Evolutionary conservation across 2,888 invertebrate genomes (phyloP).

Genomic region (Minunthozetes semirufus): DNA sequence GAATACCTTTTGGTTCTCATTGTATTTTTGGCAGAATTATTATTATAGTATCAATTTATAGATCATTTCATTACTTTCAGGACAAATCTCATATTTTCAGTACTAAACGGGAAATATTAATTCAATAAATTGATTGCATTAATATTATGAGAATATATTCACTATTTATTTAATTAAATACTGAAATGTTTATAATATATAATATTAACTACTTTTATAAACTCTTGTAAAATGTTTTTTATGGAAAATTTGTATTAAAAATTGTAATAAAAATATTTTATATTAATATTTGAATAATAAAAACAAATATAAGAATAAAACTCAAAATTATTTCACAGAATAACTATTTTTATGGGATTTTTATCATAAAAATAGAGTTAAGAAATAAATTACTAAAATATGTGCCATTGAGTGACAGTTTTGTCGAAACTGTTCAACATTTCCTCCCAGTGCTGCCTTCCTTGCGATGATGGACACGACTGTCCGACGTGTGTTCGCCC

Average conservation of each 20-base stretch:
- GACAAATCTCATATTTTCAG: neutral
- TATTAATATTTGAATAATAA: too few relatives aligned
- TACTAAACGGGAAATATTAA: neutral
- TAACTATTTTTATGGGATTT: too few relatives aligned
- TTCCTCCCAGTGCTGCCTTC: conserved; percentile 41
- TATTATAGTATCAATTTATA: too few relatives aligned
- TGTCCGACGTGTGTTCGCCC: conserved; percentile 43
- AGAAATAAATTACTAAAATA: neutral
- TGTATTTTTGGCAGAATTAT: too few relatives aligned
- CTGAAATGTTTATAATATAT: too few relatives aligned
- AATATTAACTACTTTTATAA: too few relatives aligned
- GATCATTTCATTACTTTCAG: neutral
- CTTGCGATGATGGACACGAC: conserved; percentile 38
- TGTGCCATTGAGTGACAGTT: conserved; percentile 13
- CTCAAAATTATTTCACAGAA: too few relatives aligned
- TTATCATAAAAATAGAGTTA: neutral
- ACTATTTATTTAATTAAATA: too few relatives aligned
- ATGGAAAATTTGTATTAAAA: too few relatives aligned
- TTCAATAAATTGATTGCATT: neutral
- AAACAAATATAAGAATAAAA: too few relatives aligned
- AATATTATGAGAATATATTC: neutral
- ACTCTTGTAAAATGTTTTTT: too few relatives aligned
- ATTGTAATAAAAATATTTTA: too few relatives aligned
- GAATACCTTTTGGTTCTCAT: neutral
- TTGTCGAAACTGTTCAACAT: conserved; percentile 39